Percentiles rank a stretch among this genome's conserved stretches.
Evolutionary conservation across 2,888 invertebrate species (phyloP).

Genomic region (Globia sparganii): DNA sequence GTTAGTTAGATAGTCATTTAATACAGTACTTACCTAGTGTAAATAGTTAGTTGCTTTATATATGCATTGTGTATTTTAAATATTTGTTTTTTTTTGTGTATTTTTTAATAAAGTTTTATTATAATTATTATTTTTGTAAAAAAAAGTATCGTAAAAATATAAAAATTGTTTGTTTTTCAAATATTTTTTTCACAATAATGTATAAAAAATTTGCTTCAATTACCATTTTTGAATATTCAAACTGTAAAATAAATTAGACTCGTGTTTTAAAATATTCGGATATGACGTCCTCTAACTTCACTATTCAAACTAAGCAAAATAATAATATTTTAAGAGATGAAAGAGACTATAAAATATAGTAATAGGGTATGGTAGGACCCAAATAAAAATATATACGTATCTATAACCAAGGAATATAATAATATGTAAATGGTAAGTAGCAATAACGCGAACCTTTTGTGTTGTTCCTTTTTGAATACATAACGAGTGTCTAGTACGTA

Average conservation of each 20-base stretch:
- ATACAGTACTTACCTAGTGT: neutral
- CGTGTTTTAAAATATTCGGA: constrained; percentile 1
- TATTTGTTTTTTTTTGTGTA: no score
- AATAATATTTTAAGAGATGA: constrained; percentile 42
- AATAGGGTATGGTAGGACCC: constrained; percentile 21
- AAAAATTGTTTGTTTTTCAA: no score
- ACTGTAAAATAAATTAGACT: neutral
- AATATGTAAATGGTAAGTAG: constrained; percentile 46
- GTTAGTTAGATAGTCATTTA: no score
- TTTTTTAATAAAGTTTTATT: no score
- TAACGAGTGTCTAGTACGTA: neutral
- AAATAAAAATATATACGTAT: constrained; percentile 47
- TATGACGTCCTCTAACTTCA: neutral
- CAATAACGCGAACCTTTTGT: constrained; percentile 48
- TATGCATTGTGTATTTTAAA: neutral
- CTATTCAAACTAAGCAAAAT: neutral
- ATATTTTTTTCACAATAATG: neutral
- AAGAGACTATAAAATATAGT: constrained; percentile 2
- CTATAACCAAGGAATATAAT: constrained; percentile 17
- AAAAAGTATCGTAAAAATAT: no score
- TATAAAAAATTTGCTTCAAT: neutral
- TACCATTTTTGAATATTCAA: neutral
- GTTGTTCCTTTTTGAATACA: constrained; percentile 37
- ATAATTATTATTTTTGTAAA: no score
- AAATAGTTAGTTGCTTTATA: neutral